Conservation (phyloP, 2,888 invertebrate species). For the Melinaea menophilus region DNA sequence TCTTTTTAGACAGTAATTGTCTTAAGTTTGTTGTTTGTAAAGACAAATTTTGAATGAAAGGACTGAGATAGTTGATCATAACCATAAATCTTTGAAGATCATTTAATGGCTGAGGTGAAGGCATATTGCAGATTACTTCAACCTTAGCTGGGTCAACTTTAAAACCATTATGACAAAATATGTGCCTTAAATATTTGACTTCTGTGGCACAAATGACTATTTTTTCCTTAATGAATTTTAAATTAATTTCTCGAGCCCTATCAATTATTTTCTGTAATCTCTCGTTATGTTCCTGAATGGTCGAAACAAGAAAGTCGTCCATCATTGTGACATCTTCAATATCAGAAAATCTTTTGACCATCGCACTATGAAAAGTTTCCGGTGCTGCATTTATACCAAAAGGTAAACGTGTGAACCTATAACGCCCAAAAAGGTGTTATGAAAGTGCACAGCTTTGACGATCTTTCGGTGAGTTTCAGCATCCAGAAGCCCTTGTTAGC, state of each 20-base stretch:
- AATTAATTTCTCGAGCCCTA: slow-evolving; percentile 1
- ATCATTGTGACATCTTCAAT: slow-evolving; percentile 25
- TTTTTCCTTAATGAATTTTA: slow-evolving; percentile 33
- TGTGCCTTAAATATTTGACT: slow-evolving; percentile 30
- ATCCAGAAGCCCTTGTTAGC: slow-evolving; percentile 29
- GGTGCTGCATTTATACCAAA: slow-evolving; percentile 29
- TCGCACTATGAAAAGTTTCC: slow-evolving; percentile 31
- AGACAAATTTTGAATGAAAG: slow-evolving; percentile 3
- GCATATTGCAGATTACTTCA: slow-evolving; percentile 29
- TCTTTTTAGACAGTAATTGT: slow-evolving; percentile 23
- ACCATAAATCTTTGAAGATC: slow-evolving; percentile 3
- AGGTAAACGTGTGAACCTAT: slow-evolving; percentile 28
- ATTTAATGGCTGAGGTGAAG: slow-evolving; percentile 8
- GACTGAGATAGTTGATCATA: slow-evolving; percentile 6
- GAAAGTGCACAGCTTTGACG: slow-evolving; percentile 26
- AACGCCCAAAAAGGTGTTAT: slow-evolving; percentile 26
- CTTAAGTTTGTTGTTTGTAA: neutral
- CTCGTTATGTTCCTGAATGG: slow-evolving; percentile 13
- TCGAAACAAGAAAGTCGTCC: slow-evolving; percentile 30
- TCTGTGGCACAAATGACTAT: slow-evolving; percentile 15
- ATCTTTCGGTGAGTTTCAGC: slow-evolving; percentile 15
- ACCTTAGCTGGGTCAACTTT: slow-evolving; percentile 23
- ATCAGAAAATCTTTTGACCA: slow-evolving; percentile 28
- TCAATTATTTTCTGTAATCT: neutral
- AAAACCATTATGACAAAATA: slow-evolving; percentile 27